A percentile compares a stretch with the other conserved stretches of the same genome.
These are phyloP conservation scores for Patella ulyssiponensis DNA, from an alignment of 2,888 invertebrate genomes.

Conservation along the genomic window DNA sequence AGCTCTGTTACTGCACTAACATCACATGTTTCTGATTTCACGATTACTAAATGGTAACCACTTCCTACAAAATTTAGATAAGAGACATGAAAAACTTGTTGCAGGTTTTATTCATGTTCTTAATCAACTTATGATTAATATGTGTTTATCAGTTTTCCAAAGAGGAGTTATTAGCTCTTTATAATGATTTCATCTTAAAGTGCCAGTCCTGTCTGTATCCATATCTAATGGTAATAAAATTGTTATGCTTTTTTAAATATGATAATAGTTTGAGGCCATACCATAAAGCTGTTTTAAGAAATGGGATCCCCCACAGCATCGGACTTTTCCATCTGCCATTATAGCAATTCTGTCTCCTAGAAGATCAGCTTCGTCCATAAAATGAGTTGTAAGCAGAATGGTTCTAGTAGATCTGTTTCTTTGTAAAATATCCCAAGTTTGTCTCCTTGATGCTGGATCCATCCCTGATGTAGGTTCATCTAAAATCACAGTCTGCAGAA, in stretches of 20 bases:
- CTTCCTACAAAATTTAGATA: constrained; percentile 76
- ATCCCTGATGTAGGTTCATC: constrained; percentile 75
- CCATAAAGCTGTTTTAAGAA: constrained; percentile 86
- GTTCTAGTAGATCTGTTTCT: constrained; percentile 79
- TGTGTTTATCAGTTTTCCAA: too few relatives aligned
- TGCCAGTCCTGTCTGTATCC: too few relatives aligned
- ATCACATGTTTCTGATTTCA: constrained; percentile 75
- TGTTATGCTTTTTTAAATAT: too few relatives aligned
- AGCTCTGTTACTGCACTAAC: constrained; percentile 76
- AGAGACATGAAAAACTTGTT: too few relatives aligned
- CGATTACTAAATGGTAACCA: constrained; percentile 84
- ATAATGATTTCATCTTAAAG: too few relatives aligned
- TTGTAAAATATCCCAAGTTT: constrained; percentile 83
- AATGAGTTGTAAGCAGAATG: constrained; percentile 82
- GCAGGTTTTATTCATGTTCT: too few relatives aligned
- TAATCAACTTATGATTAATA: too few relatives aligned
- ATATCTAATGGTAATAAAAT: too few relatives aligned
- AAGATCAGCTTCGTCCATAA: constrained; percentile 92
- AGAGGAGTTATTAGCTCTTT: too few relatives aligned
- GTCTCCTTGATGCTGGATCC: constrained; percentile 76
- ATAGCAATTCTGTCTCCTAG: constrained; percentile 90
- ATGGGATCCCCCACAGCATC: constrained; percentile 84
- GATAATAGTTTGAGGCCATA: constrained; percentile 22
- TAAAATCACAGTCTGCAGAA: constrained; percentile 72
- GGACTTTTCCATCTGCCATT: constrained; percentile 85